These are phyloP conservation scores for Eulemur rufifrons DNA, from an alignment of 2,113 vertebrate genomes.

Conservation along the genomic window DNA sequence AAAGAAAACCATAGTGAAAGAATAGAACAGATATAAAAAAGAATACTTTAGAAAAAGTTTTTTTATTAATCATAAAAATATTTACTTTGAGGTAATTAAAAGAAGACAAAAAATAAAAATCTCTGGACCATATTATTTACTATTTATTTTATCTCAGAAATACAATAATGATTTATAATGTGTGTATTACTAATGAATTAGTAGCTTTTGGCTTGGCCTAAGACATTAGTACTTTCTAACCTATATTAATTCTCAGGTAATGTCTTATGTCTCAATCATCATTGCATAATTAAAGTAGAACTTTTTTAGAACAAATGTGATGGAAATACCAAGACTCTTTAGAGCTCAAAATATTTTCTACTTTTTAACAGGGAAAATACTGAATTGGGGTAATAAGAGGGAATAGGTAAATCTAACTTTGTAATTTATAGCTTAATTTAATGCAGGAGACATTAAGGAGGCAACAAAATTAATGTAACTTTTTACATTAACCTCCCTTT, in stretches of 20 bases:
- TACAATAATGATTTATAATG: not conserved
- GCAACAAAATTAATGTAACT: not conserved
- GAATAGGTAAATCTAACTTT: not conserved
- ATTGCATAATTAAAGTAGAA: not conserved
- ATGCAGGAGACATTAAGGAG: not conserved
- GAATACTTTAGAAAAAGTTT: not conserved
- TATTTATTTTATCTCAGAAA: constrained; percentile 7
- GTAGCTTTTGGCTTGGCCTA: not conserved
- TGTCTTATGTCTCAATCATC: not conserved
- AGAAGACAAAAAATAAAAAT: constrained; percentile 1
- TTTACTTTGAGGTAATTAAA: not conserved
- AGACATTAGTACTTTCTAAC: not conserved
- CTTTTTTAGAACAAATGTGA: not conserved
- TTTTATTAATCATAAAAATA: not conserved
- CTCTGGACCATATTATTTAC: not conserved
- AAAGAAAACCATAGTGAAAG: not conserved
- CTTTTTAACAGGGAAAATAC: not conserved
- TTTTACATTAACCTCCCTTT: not conserved
- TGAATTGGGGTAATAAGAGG: not conserved
- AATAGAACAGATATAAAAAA: not conserved
- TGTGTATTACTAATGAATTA: not conserved
- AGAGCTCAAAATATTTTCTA: not conserved
- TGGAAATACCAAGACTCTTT: not conserved
- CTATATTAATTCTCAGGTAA: not conserved
- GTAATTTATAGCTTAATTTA: not conserved